These are phyloP conservation scores for Pygocentrus nattereri DNA, from an alignment of 2,797 vertebrate species.

Conservation along the genomic window DNA sequence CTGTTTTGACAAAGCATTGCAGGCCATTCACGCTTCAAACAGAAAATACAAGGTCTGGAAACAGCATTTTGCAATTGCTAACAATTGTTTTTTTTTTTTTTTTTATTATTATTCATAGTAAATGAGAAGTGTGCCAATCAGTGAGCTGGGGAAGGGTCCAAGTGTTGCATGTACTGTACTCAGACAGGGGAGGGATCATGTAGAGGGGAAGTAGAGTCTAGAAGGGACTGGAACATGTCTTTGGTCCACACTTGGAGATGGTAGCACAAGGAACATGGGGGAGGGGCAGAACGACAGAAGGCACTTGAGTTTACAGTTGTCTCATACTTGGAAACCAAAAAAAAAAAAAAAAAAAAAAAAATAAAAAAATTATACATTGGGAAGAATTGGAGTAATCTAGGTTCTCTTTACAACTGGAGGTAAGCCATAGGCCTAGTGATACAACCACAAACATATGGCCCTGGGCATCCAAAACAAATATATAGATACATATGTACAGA, in stretches of 20 bases:
- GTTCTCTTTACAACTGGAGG: constrained; percentile 63
- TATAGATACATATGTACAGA: constrained; percentile 77
- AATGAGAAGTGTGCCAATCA: constrained; percentile 83
- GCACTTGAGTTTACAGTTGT: constrained; percentile 86
- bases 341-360: constrained; percentile 47
- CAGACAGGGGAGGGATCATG: constrained; percentile 29
- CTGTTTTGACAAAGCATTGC: neutral
- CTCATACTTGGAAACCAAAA: constrained; percentile 74
- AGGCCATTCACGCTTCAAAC: constrained; percentile 5
- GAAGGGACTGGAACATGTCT: constrained; percentile 72
- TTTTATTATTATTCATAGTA: constrained; percentile 83
- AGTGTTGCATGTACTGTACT: constrained; percentile 56
- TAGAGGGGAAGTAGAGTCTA: constrained; percentile 32
- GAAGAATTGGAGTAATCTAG: constrained; percentile 67
- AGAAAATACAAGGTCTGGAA: constrained; percentile 59
- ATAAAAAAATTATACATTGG: constrained; percentile 65
- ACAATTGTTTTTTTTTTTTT: constrained; percentile 71
- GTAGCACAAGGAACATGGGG: constrained; percentile 50
- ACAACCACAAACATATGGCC: constrained; percentile 78
- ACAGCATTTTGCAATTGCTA: constrained; percentile 70
- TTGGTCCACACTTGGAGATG: constrained; percentile 80
- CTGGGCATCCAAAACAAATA: constrained; percentile 68
- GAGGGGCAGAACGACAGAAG: constrained; percentile 74
- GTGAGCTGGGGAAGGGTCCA: constrained; percentile 64
- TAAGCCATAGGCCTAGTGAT: constrained; percentile 69